A percentile compares a stretch with the other conserved stretches of the same genome.
Evolutionary conservation across 2,113 vertebrate species (phyloP).

Genomic region (Oreochromis spilurus): DNA sequence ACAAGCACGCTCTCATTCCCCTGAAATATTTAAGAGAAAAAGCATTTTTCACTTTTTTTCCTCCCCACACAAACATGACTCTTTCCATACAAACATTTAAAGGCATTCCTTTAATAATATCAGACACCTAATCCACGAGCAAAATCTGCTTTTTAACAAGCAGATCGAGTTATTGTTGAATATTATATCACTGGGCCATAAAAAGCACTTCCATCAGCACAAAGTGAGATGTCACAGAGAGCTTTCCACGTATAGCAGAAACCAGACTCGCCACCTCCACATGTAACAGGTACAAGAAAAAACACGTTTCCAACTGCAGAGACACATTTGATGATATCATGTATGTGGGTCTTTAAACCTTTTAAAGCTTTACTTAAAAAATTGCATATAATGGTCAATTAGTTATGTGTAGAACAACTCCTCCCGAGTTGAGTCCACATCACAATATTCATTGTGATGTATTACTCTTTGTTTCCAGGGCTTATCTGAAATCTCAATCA

Average conservation of each 20-base stretch:
- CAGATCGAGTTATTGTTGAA: background rate
- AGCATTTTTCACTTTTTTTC: background rate
- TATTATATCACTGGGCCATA: background rate
- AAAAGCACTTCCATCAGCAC: background rate
- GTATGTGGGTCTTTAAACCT: background rate
- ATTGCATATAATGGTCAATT: background rate
- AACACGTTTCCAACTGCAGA: background rate
- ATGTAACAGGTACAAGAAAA: background rate
- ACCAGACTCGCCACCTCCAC: background rate
- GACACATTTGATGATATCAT: background rate
- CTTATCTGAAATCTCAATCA: background rate
- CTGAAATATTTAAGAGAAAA: background rate
- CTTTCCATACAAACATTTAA: rapidly evolving
- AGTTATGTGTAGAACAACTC: background rate
- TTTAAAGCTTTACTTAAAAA: background rate
- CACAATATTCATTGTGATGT: background rate
- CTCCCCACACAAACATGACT: background rate
- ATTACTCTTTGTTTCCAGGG: background rate
- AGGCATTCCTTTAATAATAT: background rate
- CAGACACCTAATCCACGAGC: background rate
- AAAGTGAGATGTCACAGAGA: background rate
- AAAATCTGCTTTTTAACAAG: background rate
- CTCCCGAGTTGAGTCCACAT: background rate
- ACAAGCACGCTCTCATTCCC: rapidly evolving
- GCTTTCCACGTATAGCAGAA: background rate